Percentiles rank a stretch among this genome's conserved stretches.
phyloP scores from a whole-genome alignment of 1,140 invertebrate genomes.

The Marisa cornuarietis region DNA sequence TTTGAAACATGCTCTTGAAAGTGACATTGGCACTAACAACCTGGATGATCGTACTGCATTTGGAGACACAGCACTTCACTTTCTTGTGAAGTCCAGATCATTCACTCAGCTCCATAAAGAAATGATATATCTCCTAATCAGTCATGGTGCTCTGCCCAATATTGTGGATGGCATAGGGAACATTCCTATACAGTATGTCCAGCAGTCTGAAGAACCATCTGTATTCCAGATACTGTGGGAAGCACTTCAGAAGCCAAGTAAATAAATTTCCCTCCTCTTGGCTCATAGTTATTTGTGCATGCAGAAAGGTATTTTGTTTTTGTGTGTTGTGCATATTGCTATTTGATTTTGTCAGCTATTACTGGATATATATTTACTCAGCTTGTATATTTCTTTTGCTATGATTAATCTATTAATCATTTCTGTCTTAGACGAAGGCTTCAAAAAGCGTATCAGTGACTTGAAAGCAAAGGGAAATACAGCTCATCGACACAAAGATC shows the following conservation, averaged over 20 bases:
- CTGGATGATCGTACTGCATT: constrained; percentile 9
- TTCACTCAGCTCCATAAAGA: constrained; percentile 24
- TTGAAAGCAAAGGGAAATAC: constrained; percentile 37
- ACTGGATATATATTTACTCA: too few relatives aligned
- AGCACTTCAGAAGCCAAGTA: constrained; percentile 20
- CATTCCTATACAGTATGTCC: constrained; percentile 32
- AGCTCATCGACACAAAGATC: constrained; percentile 28
- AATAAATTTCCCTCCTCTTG: constrained; percentile 7
- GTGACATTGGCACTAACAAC: background rate
- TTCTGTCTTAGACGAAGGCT: constrained; percentile 29
- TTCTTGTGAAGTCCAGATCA: constrained; percentile 28
- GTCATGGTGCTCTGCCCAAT: constrained; percentile 21
- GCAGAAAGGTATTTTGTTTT: background rate
- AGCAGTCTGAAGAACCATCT: constrained; percentile 4
- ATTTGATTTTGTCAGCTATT: background rate
- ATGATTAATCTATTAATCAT: background rate
- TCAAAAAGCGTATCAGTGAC: constrained; percentile 17
- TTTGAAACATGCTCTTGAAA: background rate
- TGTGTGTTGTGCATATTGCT: background rate
- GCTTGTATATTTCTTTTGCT: background rate
- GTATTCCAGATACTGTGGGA: constrained; percentile 12
- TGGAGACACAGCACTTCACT: constrained; percentile 30
- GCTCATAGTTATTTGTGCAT: constrained; percentile 7
- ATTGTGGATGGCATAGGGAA: constrained; percentile 26
- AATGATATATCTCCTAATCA: constrained; percentile 28